Conservation (phyloP, 1,140 invertebrate species). For the Eubasilissa regina region DNA sequence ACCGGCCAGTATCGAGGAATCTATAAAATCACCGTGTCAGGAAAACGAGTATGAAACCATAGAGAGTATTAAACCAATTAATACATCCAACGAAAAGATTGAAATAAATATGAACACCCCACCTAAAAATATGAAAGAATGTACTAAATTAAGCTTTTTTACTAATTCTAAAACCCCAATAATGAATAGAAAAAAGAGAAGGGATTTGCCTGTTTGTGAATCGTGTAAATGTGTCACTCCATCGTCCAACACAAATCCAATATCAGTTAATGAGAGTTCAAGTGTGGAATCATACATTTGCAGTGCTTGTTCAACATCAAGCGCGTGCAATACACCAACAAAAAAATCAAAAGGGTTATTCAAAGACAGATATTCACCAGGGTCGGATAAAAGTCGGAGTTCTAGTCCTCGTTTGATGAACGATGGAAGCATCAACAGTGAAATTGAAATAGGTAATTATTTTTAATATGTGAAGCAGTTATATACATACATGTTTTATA, state of each 20-base stretch:
- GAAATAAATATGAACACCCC: slow-evolving; percentile 46
- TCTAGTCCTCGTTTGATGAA: slow-evolving; percentile 49
- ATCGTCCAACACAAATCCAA: slow-evolving; percentile 36
- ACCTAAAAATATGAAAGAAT: slow-evolving; percentile 61
- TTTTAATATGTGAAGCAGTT: too few species aligned
- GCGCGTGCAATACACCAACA: slow-evolving; percentile 51
- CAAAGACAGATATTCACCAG: slow-evolving; percentile 49
- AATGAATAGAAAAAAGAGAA: slow-evolving; percentile 64
- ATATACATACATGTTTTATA: too few species aligned
- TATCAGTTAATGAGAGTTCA: slow-evolving; percentile 19
- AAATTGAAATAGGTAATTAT: slow-evolving; percentile 57
- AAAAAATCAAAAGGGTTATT: slow-evolving; percentile 53
- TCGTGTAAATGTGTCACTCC: slow-evolving; percentile 62
- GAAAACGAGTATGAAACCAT: slow-evolving; percentile 62
- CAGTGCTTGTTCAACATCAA: slow-evolving; percentile 47
- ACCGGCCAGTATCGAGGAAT: slow-evolving; percentile 63
- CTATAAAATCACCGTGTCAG: slow-evolving; percentile 61
- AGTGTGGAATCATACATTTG: slow-evolving; percentile 53
- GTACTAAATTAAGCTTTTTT: slow-evolving; percentile 65
- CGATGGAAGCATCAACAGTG: slow-evolving; percentile 54
- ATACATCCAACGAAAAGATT: slow-evolving; percentile 49
- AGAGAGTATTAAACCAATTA: slow-evolving; percentile 53
- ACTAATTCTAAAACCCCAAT: slow-evolving; percentile 63
- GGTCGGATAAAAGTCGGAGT: slow-evolving; percentile 56
- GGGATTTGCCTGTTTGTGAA: slow-evolving; percentile 64